phyloP scores from a whole-genome alignment of 1,140 invertebrate genomes.

The Papilio dardanus region DNA sequence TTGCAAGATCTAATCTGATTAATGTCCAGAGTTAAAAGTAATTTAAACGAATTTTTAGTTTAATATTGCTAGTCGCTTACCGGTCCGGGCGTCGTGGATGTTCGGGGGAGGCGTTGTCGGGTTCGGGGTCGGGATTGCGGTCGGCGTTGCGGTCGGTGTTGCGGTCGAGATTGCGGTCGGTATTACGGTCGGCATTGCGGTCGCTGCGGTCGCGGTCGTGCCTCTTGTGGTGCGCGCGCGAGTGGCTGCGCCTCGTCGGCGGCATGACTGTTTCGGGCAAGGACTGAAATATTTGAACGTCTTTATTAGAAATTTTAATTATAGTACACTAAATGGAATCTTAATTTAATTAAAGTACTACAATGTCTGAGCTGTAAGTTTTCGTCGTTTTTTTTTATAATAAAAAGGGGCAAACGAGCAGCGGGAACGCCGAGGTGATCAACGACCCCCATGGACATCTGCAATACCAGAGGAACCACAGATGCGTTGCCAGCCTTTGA shows the following conservation, averaged over 20 bases:
- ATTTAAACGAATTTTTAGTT: background rate
- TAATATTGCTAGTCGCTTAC: conserved; percentile 46
- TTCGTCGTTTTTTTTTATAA: too few relatives aligned
- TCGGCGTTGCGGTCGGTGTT: conserved; percentile 55
- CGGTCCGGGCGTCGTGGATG: conserved; percentile 67
- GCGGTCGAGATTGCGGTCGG: background rate
- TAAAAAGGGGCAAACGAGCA: too few relatives aligned
- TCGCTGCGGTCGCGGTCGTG: conserved; percentile 66
- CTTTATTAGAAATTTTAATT: conserved; percentile 17
- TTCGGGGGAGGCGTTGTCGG: conserved; percentile 68
- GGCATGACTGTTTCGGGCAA: conserved; percentile 82
- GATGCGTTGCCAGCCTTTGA: too few relatives aligned
- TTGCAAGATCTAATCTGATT: background rate
- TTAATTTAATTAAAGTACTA: background rate
- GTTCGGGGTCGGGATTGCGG: conserved; percentile 41
- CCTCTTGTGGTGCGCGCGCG: conserved; percentile 78
- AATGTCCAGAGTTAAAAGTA: background rate
- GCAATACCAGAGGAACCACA: too few relatives aligned
- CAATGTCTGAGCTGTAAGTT: too few relatives aligned
- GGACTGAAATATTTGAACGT: conserved; percentile 57
- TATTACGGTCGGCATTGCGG: conserved; percentile 44
- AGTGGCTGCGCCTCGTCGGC: conserved; percentile 75
- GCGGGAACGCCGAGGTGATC: too few relatives aligned
- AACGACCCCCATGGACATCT: too few relatives aligned
- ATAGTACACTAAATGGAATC: background rate